Base-by-base conservation (phyloP, 2,113 vertebrate species). In the Myotis davidii region DNA sequence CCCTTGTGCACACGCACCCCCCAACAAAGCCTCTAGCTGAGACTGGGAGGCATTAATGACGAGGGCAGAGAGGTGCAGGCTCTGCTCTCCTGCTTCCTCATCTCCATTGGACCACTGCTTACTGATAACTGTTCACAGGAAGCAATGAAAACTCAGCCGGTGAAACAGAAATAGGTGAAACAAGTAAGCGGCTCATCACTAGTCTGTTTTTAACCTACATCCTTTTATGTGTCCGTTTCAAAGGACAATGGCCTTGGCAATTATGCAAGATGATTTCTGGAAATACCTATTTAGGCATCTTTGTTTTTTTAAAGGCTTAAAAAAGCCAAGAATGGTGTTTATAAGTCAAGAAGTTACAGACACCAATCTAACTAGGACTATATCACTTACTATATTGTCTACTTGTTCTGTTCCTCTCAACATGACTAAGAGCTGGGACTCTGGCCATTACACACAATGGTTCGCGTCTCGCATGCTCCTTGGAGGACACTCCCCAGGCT, bases 401-500 rank as follows among this genome's bases (percentile, higher is more conserved):
- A 14, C 23, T 20, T 14, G 5, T 48, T n/a, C 37, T 27, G 5
- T 29, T 13, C 7, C 32, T 42, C 25, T n/a, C 4, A 39, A 13
- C 9, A 17, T 12, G 12, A 56, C 37, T 14, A 9, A 79, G 32
- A 29, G 52, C 65, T 29, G 56, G 29, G 72, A 32, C 13, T 3
- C 1, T 16, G 45, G 45, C 72, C 50, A 13, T 18, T 5, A 6
- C 2, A 9, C 6, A 56, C 54, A 39, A 8, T 0, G 50, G 20
- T 6, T 37, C 9, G 6, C 45, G 16, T 4, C 45, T 32, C 48
- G 29, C 39, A 2, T 39, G 42, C 27, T 37, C 45, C 1, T 45
- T 45, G 42, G 42, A 42, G 7, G 42, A 2, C 45, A 45, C 37
- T 21, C 37, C 12, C 64, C 6, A 10, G 17, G 94, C 98, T 98